Percentiles rank a stretch among this genome's conserved stretches.
Conservation (phyloP, 2,888 invertebrate genomes). For the Thalpophila matura region DNA sequence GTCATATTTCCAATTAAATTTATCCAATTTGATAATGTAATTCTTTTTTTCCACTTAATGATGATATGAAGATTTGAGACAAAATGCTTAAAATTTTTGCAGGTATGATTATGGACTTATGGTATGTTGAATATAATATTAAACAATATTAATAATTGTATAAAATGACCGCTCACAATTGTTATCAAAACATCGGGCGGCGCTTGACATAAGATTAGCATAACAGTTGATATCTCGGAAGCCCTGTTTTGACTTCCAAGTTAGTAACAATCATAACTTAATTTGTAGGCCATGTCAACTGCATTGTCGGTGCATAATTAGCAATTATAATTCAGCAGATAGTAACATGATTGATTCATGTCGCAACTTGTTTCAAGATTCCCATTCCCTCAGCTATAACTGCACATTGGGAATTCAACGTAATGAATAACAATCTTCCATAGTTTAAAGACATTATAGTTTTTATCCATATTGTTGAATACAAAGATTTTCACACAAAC, state of each 20-base stretch:
- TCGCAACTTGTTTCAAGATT: conserved; percentile 51
- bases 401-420: conserved; percentile 44
- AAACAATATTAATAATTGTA: neutral
- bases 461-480: neutral
- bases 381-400: conserved; percentile 49
- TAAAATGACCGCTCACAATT: conserved; percentile 7
- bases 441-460: conserved; percentile 11
- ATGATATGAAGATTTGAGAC: neutral
- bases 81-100: neutral
- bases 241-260: conserved; percentile 21
- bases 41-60: too few species aligned
- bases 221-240: conserved; percentile 28
- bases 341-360: conserved; percentile 61
- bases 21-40: too few species aligned
- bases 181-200: conserved; percentile 33
- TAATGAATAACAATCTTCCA: conserved; percentile 26
- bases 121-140: neutral
- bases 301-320: conserved; percentile 52
- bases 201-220: conserved; percentile 29
- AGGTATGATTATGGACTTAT: too few species aligned
- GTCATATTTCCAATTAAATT: too few species aligned
- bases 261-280: conserved; percentile 41
- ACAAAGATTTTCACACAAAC: neutral
- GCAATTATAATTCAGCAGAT: conserved; percentile 58
- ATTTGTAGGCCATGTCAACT: conserved; percentile 51